Base-by-base conservation (phyloP, 2,888 invertebrate genomes). In the Leptinotarsa tumamoca region DNA sequence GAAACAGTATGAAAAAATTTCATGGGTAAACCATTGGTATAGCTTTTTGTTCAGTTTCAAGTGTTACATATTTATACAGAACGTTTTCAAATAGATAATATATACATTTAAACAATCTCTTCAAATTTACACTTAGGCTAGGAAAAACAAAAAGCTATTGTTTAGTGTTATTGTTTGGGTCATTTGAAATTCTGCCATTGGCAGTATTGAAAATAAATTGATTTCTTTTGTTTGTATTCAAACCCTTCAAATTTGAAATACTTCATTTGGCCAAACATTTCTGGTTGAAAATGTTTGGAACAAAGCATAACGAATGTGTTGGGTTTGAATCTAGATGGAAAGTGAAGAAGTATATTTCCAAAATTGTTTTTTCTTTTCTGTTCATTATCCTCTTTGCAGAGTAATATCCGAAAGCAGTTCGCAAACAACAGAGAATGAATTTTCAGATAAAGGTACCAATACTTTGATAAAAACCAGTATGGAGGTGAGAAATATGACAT, bases 271-370 rank as follows among this genome's bases (percentile, higher is more conserved):
- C 54, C 63, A 49, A 70, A 54, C 67, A 63, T 3, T 61, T 27
- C 17, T 61, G 67, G 21, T 51, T 27, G 4, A 67, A 87, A 68
- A 90, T 90, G 83, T 89, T 90, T 75, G 87, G 86, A 56, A 87
- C 89, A 72, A 89, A 87, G 81, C 88, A 88, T 49, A 88, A 88
- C 15, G 89, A 89, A 58, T 88, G 90, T 72, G 87, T 90, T 23
- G 91, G 90, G 69, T 91, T 90, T 84, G 88, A 87, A 71, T 89
- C 91, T 0, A 87, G 87, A 51, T 89, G 88, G 85, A 88, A 86
- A 75, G 82, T 86, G 10, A 89, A 88, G 78, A 89, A 87, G 87
- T 87, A 84, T 76, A 7, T 63, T 33, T 43, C 18, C 52, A 52
- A 13, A 4, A 15, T 14, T 0, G 3, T 58, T 13, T 18, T 23